Conservation (phyloP, 2,888 invertebrate species). For the Acanthosepion pharaonis region DNA sequence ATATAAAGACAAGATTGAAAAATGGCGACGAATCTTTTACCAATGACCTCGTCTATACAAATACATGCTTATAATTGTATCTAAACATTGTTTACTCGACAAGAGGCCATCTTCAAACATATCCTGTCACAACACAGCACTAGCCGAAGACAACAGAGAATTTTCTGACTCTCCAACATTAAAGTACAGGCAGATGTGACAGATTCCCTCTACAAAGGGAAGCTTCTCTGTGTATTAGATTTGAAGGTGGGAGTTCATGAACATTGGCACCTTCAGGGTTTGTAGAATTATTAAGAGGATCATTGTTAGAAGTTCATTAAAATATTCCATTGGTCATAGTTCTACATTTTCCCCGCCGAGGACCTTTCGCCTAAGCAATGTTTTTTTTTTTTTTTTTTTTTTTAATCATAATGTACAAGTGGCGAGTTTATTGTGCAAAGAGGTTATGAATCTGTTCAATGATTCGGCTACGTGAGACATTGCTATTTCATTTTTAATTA, state of each 20-base stretch:
- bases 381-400: neutral
- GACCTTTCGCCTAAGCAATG: neutral
- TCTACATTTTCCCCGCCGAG: neutral
- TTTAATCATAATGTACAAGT: neutral
- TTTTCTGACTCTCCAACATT: no score
- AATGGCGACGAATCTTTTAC: no score
- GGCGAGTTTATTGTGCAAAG: neutral
- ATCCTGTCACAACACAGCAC: no score
- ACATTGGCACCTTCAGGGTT: neutral
- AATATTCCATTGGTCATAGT: neutral
- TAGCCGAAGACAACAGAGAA: no score
- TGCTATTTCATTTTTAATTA: neutral
- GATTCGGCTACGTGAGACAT: neutral
- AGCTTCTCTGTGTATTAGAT: neutral
- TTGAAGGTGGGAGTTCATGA: neutral
- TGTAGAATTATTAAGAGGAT: neutral
- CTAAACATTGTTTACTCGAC: no score
- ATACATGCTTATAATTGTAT: no score
- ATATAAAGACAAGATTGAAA: no score
- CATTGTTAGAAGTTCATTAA: neutral
- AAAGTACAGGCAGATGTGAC: neutral
- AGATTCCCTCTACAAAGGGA: neutral
- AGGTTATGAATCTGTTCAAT: neutral
- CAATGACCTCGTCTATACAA: no score
- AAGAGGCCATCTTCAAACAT: no score